Evolutionary conservation across 2,113 vertebrate species (phyloP).

Genomic region (Narcine bancroftii): DNA sequence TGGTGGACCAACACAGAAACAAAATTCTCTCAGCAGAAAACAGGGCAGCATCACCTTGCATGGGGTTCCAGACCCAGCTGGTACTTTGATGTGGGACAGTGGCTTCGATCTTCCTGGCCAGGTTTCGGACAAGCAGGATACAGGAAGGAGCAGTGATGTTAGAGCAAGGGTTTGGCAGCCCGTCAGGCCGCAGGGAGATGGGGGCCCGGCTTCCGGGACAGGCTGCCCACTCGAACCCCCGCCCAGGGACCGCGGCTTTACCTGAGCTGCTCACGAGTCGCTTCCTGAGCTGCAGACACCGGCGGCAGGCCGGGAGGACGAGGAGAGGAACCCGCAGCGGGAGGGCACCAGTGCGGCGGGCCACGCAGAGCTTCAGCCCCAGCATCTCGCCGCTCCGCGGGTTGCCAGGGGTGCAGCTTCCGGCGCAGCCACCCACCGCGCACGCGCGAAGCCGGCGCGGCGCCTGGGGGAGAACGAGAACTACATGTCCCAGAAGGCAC

Average conservation of each 20-base stretch:
- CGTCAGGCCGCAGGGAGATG: too few species aligned
- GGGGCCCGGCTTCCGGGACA: too few species aligned
- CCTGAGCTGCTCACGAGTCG: constrained; percentile 40
- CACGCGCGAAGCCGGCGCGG: not conserved
- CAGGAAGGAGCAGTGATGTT: too few species aligned
- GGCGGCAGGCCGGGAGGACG: constrained; percentile 42
- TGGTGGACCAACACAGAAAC: too few species aligned
- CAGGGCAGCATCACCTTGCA: too few species aligned
- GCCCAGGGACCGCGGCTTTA: not conserved
- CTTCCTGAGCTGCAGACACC: constrained; percentile 42
- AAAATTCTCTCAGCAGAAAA: too few species aligned
- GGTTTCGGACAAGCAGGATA: too few species aligned
- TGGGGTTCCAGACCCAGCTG: too few species aligned
- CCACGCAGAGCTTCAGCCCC: constrained; percentile 51
- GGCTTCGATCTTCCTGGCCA: too few species aligned
- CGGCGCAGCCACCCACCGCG: not conserved
- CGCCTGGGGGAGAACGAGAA: not conserved
- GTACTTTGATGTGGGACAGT: too few species aligned
- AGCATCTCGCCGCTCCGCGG: constrained; percentile 60
- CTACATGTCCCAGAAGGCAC: not conserved
- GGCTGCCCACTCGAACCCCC: too few species aligned
- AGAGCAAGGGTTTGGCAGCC: too few species aligned
- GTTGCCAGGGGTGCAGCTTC: not conserved
- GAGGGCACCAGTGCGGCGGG: constrained; percentile 43
- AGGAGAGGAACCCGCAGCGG: not conserved